Evolutionary conservation across 2,888 invertebrate genomes (phyloP), one percentile per base, ranked within the genome.

Genomic region (Mayetiola destructor): DNA sequence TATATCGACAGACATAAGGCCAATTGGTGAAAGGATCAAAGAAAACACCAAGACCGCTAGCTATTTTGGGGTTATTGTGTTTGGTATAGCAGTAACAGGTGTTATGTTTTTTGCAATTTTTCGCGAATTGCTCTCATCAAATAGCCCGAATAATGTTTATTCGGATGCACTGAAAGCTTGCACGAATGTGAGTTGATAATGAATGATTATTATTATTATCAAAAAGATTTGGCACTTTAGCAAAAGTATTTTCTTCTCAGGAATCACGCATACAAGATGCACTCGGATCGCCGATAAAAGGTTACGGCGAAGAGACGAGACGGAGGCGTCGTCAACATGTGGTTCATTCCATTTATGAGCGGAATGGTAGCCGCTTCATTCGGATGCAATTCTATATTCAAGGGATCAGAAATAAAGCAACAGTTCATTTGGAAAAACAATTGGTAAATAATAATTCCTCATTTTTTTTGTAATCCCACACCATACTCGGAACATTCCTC

Each of bases 311-410:
- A 70, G 88, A 88, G 68, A 85, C 85, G 0, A 77, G 86, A 20
- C 76, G 93, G 62, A 84, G 94, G 39, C 76, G 92, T 60, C 76
- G 91, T 42, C 81, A 86, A 61, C 90, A 90, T 75, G 86, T 91
- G 40, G 85, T 86, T 61, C 88, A 92, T 73, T 74, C 79, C 52
- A 75, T 79, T 40, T 93, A 84, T 70, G 76, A 81, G 61, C 81
- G 83, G 61, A 80, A 88, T 67, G 90, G 88, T 18, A 77, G 79
- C 14, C 80, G 83, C 61, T 84, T 86, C 64, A 80, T 94, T 77
- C 78, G 90, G 64, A 91, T 95, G 88, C 81, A 84, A 67, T 95
- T 94, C 72, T 88, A 93, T 67, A 78, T 94, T 59, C 84, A 92
- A 73, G 94, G 94, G 36, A 75, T 81, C 42, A 78, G 85, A 60